Evolutionary conservation across 2,888 invertebrate genomes (phyloP), one percentile per base, ranked within the genome.

Genomic region (Aleiodes testaceus): DNA sequence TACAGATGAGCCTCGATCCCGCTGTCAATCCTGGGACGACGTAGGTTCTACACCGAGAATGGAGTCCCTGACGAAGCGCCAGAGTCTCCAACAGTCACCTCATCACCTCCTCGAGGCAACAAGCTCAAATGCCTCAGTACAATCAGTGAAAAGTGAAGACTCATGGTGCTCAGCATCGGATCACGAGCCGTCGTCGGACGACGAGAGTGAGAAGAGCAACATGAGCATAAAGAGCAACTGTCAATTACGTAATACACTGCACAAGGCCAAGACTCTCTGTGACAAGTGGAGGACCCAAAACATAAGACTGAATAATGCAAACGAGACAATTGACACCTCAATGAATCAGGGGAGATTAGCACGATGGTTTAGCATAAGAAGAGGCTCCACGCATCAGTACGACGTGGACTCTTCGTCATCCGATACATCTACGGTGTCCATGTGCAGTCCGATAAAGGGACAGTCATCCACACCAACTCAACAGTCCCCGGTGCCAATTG

Each of bases 331-430:
- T 75, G 91, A 91, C 84, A 91, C 92, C 79, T 91, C 92, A 61
- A 92, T 93, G 79, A 83, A 83, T 50, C 85, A 88, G 63, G 94
- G 95, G 74, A 90, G 94, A 70, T 90, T 96, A 61, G 93, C 95
- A 42, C 90, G 97, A 79, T 96, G 96, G 95, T 97, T 96, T 89
- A 96, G 95, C 81, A 94, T 96, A 76, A 89, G 96, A 49, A 90
- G 95, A 74, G 94, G 94, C 52, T 93, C 94, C 75, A 89, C 93
- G n/a, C 93, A 94, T 87, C 95, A 95, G 82, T 95, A 95, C 87
- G 95, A 95, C 84, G 92, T 92, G 74, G 92, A 88, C 75, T 77
- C 82, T 53, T 76, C 70, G 52, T 79, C 75, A 14, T 85, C 84
- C 14, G 87, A 86, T 71, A 84, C 83, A 12, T 71, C 67, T 5